Evolutionary conservation across 2,113 vertebrate genomes (phyloP).

Genomic region (Setophaga coronata): DNA sequence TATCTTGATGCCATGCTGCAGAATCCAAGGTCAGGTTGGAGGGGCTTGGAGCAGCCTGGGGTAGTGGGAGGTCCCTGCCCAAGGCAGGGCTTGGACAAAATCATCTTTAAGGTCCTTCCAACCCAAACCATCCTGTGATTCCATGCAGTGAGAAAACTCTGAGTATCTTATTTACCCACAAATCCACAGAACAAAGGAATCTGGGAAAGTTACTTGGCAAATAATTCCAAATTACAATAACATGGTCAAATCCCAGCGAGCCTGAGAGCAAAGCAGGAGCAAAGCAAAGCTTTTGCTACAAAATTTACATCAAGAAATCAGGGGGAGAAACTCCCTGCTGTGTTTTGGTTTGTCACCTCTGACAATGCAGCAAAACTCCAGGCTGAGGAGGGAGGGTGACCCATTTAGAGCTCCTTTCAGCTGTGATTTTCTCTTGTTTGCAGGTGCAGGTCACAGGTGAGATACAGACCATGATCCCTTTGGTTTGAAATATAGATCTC

Average conservation of each 20-base stretch:
- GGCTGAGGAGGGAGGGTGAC: background rate
- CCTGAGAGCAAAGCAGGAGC: background rate
- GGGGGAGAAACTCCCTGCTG: background rate
- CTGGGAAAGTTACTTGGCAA: background rate
- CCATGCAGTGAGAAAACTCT: background rate
- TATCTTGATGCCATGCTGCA: background rate
- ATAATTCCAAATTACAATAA: background rate
- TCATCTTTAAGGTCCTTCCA: background rate
- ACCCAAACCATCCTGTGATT: background rate
- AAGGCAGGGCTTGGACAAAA: background rate
- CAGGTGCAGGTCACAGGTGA: constrained; percentile 15
- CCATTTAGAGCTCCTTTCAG: background rate
- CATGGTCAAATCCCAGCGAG: background rate
- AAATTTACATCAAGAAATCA: background rate
- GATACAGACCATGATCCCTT: background rate
- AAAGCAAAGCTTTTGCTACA: background rate
- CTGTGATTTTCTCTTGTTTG: background rate
- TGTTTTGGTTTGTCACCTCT: background rate
- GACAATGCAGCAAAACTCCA: background rate
- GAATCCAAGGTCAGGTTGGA: background rate
- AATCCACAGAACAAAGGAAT: background rate
- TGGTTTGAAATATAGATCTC: constrained; percentile 1
- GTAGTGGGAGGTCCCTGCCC: background rate
- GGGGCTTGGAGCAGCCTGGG: background rate
- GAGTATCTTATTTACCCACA: background rate